These are phyloP conservation scores for Hypolimnas misippus DNA, from an alignment of 2,888 invertebrate genomes.

Conservation along the genomic window DNA sequence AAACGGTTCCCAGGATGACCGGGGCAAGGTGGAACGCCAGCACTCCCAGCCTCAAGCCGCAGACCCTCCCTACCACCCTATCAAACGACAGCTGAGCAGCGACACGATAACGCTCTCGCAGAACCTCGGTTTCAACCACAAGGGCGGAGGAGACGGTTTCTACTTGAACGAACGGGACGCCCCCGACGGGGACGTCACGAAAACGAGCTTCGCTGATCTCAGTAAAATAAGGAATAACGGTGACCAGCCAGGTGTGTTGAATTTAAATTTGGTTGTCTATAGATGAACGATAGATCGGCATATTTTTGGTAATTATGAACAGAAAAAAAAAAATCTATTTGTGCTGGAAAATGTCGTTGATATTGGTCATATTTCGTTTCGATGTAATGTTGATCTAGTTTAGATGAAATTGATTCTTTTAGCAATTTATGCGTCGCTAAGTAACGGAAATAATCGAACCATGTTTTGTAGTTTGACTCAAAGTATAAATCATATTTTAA, in stretches of 20 bases:
- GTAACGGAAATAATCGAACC: too few relatives aligned
- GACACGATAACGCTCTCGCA: slow-evolving; percentile 78
- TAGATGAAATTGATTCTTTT: too few relatives aligned
- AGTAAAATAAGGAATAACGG: slow-evolving; percentile 82
- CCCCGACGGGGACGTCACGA: slow-evolving; percentile 82
- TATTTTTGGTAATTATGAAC: not conserved
- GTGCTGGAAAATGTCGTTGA: too few relatives aligned
- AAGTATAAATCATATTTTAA: not conserved
- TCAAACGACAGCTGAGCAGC: slow-evolving; percentile 85
- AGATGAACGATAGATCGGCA: not conserved
- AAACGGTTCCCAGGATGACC: slow-evolving; percentile 68
- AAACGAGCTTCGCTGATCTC: slow-evolving; percentile 90
- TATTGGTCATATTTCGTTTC: too few relatives aligned
- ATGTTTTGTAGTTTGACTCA: not conserved
- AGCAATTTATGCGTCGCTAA: too few relatives aligned
- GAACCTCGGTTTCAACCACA: slow-evolving; percentile 59
- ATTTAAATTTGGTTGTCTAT: not conserved
- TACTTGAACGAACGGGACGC: slow-evolving; percentile 80
- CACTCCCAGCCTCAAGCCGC: slow-evolving; percentile 77
- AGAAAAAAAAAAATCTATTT: too few relatives aligned
- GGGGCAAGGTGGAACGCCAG: slow-evolving; percentile 81
- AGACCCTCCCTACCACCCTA: slow-evolving; percentile 54
- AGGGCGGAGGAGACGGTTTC: slow-evolving; percentile 77
- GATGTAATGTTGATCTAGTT: too few relatives aligned
- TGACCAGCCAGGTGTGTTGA: slow-evolving; percentile 67